Conservation (phyloP, 2,888 invertebrate genomes). For the Punctoribates punctum region DNA sequence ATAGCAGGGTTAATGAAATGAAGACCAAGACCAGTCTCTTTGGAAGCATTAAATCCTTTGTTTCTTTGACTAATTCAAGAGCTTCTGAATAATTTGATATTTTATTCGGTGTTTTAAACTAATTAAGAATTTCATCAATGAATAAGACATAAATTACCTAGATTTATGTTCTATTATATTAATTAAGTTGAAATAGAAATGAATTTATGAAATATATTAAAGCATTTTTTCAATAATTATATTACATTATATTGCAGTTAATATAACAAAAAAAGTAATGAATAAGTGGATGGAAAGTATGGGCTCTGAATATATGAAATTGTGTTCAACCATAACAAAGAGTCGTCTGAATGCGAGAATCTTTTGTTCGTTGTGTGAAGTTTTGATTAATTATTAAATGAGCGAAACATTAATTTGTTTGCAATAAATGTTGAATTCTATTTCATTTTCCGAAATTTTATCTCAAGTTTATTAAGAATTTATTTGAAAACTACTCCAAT, state of each 20-base stretch:
- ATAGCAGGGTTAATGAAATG: too few species aligned
- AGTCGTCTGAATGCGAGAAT: background rate
- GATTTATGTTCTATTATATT: background rate
- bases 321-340: background rate
- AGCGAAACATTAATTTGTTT: constrained; percentile 12
- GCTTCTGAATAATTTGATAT: background rate
- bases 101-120: background rate
- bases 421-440: constrained; percentile 12
- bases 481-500: background rate
- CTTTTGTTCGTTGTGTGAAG: constrained; percentile 2
- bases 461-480: constrained; percentile 6
- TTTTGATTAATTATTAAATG: constrained; percentile 9
- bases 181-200: background rate
- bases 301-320: background rate
- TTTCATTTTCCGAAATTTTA: constrained; percentile 22
- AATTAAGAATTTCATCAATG: background rate
- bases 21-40: too few species aligned
- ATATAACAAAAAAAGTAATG: too few species aligned
- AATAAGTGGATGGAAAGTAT: too few species aligned
- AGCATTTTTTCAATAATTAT: too few species aligned
- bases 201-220: too few species aligned
- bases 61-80: too few species aligned
- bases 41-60: too few species aligned
- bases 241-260: too few species aligned
- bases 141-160: background rate